Conservation (phyloP, 2,888 invertebrate species). For the Epirrhoe alternata region DNA sequence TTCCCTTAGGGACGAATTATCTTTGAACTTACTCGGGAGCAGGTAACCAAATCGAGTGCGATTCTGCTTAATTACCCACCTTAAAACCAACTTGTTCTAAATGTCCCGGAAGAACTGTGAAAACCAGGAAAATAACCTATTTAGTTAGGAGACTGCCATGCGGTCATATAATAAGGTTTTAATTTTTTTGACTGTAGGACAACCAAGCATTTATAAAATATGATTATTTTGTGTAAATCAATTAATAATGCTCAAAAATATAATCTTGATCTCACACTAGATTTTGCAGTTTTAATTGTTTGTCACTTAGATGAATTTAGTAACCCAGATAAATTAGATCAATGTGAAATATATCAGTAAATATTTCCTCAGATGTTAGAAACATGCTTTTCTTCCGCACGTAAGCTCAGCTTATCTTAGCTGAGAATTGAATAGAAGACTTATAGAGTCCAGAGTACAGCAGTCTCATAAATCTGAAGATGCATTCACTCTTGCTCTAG, state of each 20-base stretch:
- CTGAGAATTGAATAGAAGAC: conserved; percentile 51
- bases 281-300: too few species aligned
- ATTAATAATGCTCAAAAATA: too few species aligned
- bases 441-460: conserved; percentile 44
- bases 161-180: too few species aligned
- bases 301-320: too few species aligned
- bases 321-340: too few species aligned
- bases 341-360: neutral
- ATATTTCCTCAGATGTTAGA: neutral
- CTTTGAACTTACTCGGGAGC: conserved; percentile 52
- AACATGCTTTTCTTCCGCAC: conserved; percentile 1
- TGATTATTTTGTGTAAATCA: too few species aligned
- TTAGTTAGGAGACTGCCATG: neutral
- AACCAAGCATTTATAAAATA: too few species aligned
- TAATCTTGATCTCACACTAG: too few species aligned
- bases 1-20: conserved; percentile 57
- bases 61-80: conserved; percentile 33
- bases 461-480: conserved; percentile 50
- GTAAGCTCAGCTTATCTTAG: conserved; percentile 31
- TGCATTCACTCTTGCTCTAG: conserved; percentile 39
- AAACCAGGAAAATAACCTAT: conserved; percentile 14
- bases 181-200: too few species aligned
- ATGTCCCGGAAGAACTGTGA: conserved; percentile 25
- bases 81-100: conserved; percentile 27
- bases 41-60: conserved; percentile 49